A percentile compares a stretch with the other conserved stretches of the same genome.
Conservation (phyloP, 2,888 invertebrate genomes). For the Gisinianus flammeolus region DNA sequence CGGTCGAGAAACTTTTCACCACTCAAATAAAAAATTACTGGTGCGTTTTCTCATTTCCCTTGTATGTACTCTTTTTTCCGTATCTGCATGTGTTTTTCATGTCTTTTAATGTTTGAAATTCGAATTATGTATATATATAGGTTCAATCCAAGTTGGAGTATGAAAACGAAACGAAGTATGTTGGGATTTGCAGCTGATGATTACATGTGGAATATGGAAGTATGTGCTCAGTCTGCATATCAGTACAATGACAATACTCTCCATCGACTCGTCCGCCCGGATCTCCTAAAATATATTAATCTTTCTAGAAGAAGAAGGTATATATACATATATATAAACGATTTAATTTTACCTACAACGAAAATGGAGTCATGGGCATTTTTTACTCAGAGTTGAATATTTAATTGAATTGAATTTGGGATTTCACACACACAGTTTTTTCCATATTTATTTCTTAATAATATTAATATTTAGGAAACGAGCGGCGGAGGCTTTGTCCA, state of each 20-base stretch:
- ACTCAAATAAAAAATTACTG: slow-evolving; percentile 56
- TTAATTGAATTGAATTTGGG: no score
- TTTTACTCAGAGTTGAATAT: no score
- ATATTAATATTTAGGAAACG: slow-evolving; percentile 10
- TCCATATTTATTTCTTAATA: no score
- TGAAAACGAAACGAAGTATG: slow-evolving; percentile 48
- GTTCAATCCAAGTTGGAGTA: slow-evolving; percentile 51
- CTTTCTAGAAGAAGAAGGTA: neutral
- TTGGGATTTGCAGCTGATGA: slow-evolving; percentile 49
- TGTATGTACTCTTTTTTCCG: neutral
- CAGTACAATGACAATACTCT: slow-evolving; percentile 43
- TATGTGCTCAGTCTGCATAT: slow-evolving; percentile 50
- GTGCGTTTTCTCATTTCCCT: slow-evolving; percentile 42
- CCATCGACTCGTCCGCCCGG: slow-evolving; percentile 46
- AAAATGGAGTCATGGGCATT: no score
- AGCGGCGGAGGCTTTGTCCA: slow-evolving; percentile 1
- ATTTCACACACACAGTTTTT: neutral
- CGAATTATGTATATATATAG: slow-evolving; percentile 35
- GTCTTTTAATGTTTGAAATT: neutral
- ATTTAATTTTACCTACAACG: no score
- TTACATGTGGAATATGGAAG: slow-evolving; percentile 52
- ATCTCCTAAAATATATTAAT: slow-evolving; percentile 44
- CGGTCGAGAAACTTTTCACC: slow-evolving; percentile 53
- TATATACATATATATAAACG: neutral
- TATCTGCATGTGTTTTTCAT: neutral